These are phyloP conservation scores for Molossus alvarezi DNA, from an alignment of 2,797 vertebrate species.

Conservation along the genomic window DNA sequence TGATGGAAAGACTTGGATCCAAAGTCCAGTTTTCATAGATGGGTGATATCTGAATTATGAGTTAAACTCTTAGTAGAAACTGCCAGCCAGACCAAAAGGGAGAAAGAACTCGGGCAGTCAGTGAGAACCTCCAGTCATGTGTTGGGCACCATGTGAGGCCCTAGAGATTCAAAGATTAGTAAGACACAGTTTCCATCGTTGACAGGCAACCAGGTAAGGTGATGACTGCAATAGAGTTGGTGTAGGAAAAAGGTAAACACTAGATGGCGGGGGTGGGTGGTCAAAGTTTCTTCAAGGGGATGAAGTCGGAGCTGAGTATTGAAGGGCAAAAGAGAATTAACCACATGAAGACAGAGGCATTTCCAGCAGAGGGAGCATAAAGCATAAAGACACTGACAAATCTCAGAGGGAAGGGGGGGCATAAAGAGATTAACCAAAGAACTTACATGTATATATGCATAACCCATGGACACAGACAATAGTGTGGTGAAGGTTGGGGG, in stretches of 20 bases:
- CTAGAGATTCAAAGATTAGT: too few relatives aligned
- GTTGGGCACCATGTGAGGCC: background rate
- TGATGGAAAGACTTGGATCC: conserved; percentile 16
- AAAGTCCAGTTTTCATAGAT: background rate
- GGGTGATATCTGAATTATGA: conserved; percentile 41
- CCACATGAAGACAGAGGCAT: background rate
- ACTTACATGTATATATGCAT: too few relatives aligned
- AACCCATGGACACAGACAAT: too few relatives aligned
- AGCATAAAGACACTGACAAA: background rate
- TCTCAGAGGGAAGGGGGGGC: too few relatives aligned
- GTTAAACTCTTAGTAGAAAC: conserved; percentile 39
- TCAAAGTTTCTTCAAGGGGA: conserved; percentile 16
- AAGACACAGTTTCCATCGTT: background rate
- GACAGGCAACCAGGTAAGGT: background rate
- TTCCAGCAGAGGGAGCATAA: background rate
- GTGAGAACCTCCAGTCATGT: background rate
- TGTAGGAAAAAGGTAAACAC: background rate
- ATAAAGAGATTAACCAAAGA: too few relatives aligned
- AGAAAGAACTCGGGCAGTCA: conserved; percentile 6
- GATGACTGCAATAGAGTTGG: background rate
- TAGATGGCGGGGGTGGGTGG: background rate
- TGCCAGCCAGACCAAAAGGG: conserved; percentile 19
- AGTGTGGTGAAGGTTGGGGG: too few relatives aligned
- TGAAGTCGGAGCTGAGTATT: background rate
- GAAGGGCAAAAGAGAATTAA: conserved; percentile 15